phyloP scores from a whole-genome alignment of 1,140 invertebrate genomes.

The Drosophila orena region DNA sequence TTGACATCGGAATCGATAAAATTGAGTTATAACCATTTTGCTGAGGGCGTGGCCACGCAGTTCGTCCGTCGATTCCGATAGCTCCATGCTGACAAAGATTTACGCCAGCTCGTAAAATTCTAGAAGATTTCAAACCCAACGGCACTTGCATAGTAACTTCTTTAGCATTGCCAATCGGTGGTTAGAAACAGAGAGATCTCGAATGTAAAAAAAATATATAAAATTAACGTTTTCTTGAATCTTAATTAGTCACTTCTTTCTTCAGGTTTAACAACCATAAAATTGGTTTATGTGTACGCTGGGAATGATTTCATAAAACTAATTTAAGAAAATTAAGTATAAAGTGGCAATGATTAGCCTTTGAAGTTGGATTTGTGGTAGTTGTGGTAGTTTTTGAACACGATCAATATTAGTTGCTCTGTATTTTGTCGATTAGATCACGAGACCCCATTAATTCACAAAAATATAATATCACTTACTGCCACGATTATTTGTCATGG shows the following conservation, averaged over 20 bases:
- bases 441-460: constrained; percentile 2
- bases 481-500: constrained; percentile 43
- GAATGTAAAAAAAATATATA: background rate
- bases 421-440: constrained; percentile 1
- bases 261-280: constrained; percentile 5
- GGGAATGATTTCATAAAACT: background rate
- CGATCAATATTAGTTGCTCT: background rate
- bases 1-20: constrained; percentile 59
- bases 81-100: constrained; percentile 16
- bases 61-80: constrained; percentile 11
- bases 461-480: constrained; percentile 29
- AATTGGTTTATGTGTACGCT: background rate
- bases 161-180: constrained; percentile 28
- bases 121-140: constrained; percentile 17
- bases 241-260: constrained; percentile 25
- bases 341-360: too few species aligned
- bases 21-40: constrained; percentile 62
- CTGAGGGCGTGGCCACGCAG: constrained; percentile 22
- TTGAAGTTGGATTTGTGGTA: too few species aligned
- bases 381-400: too few species aligned
- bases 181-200: background rate
- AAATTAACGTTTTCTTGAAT: constrained; percentile 1
- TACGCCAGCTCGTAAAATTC: constrained; percentile 56
- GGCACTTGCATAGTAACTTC: constrained; percentile 5
- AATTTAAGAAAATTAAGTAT: background rate